Base-by-base conservation (phyloP, 2,888 invertebrate genomes). In the Sialis lutaria region DNA sequence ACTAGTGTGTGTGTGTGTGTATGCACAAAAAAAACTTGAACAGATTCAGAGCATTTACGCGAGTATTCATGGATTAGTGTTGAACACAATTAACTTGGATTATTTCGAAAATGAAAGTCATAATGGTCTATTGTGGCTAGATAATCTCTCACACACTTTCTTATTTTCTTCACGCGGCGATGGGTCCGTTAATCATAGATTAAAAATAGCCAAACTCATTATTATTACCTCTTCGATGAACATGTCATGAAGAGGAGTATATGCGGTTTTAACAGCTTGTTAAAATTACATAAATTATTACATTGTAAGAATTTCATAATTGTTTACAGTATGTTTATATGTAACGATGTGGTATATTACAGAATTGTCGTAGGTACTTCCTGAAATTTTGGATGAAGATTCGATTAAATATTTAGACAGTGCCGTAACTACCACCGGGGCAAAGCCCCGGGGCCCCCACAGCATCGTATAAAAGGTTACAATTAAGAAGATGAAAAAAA, bases 81-180 rank as follows among this genome's bases (percentile, higher is more conserved):
- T 22, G 22, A 22, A 22, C 22, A 22, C 30, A 42, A 42, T 42
- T 42, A 10, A 35, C 33, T 22, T 22, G 22, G 10, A 30, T 10
- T 34, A 44, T 10, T 22, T 34, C 32, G 44, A 44, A 44, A 44
- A 44, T 44, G 44, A 44, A 44, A 44, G 44, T 44, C 30, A 12
- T 9, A 7, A 40, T 13, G 12, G n/a, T 30, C 41, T 31, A 33
- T 44, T 34, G 35, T 22, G 35, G 44, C 34, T 22, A 13, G 32
- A 7, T 34, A 35, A 34, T 44, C 33, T 44, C 34, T 13, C 13
- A 13, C 35, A 44, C 44, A 44, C 44, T 44, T 44, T 44, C 44
- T 44, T 44, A 44, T 44, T 44, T 44, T 44, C 31, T 42, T 42
- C 42, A 44, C 34, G 44, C 34, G 33, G 10, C 9, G 33, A 33